phyloP scores from a whole-genome alignment of 2,888 invertebrate genomes.

The Microctonus aethiopoides region DNA sequence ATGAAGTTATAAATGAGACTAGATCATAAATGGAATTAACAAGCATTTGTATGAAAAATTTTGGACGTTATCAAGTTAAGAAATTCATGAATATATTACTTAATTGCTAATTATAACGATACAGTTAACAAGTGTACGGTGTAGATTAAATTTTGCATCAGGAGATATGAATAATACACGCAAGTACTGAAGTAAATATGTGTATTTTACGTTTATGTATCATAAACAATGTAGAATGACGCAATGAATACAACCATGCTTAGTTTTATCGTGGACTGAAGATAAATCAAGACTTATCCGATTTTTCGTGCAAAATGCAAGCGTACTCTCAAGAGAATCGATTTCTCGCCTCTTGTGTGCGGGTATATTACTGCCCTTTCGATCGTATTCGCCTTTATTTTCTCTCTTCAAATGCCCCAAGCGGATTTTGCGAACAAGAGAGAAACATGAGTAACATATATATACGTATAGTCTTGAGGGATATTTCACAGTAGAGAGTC shows the following conservation, averaged over 20 bases:
- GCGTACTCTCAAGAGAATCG: constrained; percentile 17
- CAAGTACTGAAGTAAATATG: neutral
- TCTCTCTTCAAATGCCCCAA: constrained; percentile 11
- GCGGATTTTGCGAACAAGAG: constrained; percentile 4
- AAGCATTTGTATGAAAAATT: neutral
- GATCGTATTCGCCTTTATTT: constrained; percentile 7
- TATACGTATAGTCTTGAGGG: neutral
- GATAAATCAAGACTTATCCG: constrained; percentile 32
- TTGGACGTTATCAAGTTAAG: neutral
- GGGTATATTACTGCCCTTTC: constrained; percentile 31
- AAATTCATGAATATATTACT: neutral
- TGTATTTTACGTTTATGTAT: neutral
- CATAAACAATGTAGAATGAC: constrained; percentile 23
- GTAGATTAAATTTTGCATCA: neutral
- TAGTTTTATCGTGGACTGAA: constrained; percentile 10
- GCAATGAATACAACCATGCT: constrained; percentile 6
- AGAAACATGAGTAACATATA: constrained; percentile 13
- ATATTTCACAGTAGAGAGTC: constrained; percentile 14
- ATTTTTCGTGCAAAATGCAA: constrained; percentile 22
- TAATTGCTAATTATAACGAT: too few species aligned
- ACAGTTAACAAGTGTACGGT: too few species aligned
- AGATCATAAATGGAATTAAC: neutral
- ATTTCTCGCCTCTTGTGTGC: constrained; percentile 27
- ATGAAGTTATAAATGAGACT: neutral
- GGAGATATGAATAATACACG: neutral